Base-by-base conservation (phyloP, 2,888 invertebrate genomes). In the Notocelia uddmanniana region DNA sequence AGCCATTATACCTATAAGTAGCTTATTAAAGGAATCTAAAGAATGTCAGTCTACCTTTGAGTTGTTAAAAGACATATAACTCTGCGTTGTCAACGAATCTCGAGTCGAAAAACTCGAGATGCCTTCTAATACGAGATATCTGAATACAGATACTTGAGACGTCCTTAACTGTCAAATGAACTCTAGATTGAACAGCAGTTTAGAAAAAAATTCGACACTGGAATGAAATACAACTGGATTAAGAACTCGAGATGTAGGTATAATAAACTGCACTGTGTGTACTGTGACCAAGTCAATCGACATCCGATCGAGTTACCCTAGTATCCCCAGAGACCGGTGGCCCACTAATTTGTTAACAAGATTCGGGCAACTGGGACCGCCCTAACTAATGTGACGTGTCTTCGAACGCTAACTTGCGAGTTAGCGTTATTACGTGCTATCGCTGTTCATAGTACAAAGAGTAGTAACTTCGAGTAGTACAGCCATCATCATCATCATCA, bases 351-450 rank as follows among this genome's bases (percentile, higher is more conserved):
- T 31, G 62, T 31, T 69, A 63, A 69, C 62, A 23, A 57, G 69
- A 23, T 55, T 55, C 64, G 58, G 19, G 58, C 70, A 66, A 50
- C 70, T 64, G 70, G 64, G 63, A 58, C 58, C 23, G 50, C 62
- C 64, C 21, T 70, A 66, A 70, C 64, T 70, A 52, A 58, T 66
- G 64, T 66, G 64, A 64, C 64, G 69, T 34, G 68, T 66, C 63
- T 69, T 31, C 64, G 58, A n/a, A 69, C 48, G 21, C 23, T 55
- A 68, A 60, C 68, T 58, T 52, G 11, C 60, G 62, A 54, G 62
- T 69, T 60, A 59, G 68, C 69, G 41, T 68, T 68, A 60, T 48
- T 58, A 58, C 68, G 68, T 68, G 23, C 50, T 64, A 18, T 6
- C 41, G 18, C 11, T 18, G 18, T 41, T 0, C 55, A 55, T n/a